Evolutionary conservation across 1,140 invertebrate genomes (phyloP).

Genomic region (Charaxes varanes): DNA sequence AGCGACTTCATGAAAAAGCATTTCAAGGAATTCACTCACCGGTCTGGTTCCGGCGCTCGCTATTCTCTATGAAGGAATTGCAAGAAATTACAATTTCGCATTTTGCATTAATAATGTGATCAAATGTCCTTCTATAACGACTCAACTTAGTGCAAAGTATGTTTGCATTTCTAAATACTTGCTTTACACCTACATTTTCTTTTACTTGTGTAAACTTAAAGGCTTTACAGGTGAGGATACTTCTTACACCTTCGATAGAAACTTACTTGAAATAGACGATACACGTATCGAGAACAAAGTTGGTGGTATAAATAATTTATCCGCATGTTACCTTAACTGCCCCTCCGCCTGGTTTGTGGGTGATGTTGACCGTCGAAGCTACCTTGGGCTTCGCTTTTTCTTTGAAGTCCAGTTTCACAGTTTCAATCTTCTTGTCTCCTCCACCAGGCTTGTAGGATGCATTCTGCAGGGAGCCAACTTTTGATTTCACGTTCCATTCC

Average conservation of each 20-base stretch:
- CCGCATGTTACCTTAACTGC: constrained; percentile 92
- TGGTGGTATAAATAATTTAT: too few species aligned
- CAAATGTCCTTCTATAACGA: neutral
- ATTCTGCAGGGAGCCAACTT: constrained; percentile 95
- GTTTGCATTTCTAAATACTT: neutral
- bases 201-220: too few species aligned
- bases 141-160: constrained; percentile 6
- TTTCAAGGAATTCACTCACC: constrained; percentile 39
- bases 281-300: too few species aligned
- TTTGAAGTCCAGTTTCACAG: constrained; percentile 92
- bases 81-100: constrained; percentile 10
- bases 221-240: constrained; percentile 2
- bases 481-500: constrained; percentile 94
- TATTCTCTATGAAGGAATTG: constrained; percentile 45
- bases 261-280: too few species aligned
- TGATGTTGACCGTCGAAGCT: constrained; percentile 93
- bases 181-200: constrained; percentile 4
- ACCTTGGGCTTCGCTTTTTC: constrained; percentile 94
- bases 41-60: constrained; percentile 45
- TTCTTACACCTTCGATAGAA: too few species aligned
- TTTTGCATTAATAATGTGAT: neutral
- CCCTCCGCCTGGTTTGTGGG: constrained; percentile 91
- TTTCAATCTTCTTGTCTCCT: constrained; percentile 94
- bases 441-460: constrained; percentile 93
- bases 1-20: constrained; percentile 13